Percentiles rank a stretch among this genome's conserved stretches.
These are phyloP conservation scores for Nemotelus pantherinus DNA, from an alignment of 2,888 invertebrate species.

Conservation along the genomic window DNA sequence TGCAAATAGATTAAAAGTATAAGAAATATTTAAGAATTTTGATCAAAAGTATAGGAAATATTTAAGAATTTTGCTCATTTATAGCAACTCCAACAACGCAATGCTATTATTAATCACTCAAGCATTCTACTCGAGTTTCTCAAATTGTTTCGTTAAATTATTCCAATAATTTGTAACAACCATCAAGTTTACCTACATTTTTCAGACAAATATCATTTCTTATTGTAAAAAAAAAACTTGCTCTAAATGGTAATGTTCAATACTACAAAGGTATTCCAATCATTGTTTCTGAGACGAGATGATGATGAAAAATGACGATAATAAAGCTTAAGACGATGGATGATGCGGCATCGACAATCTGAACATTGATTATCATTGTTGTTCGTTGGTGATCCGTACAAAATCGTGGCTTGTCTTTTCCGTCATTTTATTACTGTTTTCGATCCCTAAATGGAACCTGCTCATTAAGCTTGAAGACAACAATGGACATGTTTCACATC, in stretches of 20 bases:
- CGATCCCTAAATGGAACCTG: conserved; percentile 2
- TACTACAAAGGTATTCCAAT: conserved; percentile 23
- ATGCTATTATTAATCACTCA: no score
- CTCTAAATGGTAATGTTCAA: conserved; percentile 28
- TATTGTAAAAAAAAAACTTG: background rate
- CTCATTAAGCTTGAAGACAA: background rate
- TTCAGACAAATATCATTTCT: background rate
- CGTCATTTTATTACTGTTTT: conserved; percentile 32
- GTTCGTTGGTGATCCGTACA: conserved; percentile 4
- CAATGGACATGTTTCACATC: conserved; percentile 29
- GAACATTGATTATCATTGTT: background rate
- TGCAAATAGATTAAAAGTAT: no score
- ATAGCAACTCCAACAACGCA: no score
- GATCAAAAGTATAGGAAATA: no score
- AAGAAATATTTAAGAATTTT: no score
- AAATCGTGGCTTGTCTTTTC: conserved; percentile 9
- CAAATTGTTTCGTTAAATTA: background rate
- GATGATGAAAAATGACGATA: no score
- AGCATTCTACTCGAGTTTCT: no score
- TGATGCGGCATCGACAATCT: no score
- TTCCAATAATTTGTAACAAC: background rate
- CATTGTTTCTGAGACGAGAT: conserved; percentile 12
- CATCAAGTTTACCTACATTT: background rate
- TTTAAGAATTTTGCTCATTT: no score
- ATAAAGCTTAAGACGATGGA: no score